phyloP scores from a whole-genome alignment of 2,113 vertebrate species.

The Upupa epops region DNA sequence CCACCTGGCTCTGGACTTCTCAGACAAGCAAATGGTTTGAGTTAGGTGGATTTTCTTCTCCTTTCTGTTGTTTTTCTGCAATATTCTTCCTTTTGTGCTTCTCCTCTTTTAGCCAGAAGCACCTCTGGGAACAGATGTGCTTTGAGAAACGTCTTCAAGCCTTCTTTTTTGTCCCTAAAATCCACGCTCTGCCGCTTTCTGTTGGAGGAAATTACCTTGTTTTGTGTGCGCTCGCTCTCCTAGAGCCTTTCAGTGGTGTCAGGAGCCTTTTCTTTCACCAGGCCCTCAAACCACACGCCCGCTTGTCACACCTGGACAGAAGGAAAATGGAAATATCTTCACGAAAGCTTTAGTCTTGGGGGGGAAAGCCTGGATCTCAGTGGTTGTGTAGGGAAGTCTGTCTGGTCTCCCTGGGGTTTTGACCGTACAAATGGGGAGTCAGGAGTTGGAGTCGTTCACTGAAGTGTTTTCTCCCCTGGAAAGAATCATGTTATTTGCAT shows the following conservation, averaged over 20 bases:
- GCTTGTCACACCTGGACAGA: background rate
- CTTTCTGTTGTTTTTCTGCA: background rate
- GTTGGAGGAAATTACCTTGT: background rate
- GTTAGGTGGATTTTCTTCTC: slow-evolving; percentile 44
- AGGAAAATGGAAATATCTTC: background rate
- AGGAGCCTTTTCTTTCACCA: background rate
- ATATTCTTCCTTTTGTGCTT: slow-evolving; percentile 29
- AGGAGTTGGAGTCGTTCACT: background rate
- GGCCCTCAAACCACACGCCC: background rate
- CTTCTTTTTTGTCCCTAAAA: background rate
- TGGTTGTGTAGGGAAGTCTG: slow-evolving; percentile 2
- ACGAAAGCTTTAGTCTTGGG: too few species aligned
- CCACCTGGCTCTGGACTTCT: slow-evolving; percentile 65
- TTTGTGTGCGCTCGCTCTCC: background rate
- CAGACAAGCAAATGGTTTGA: slow-evolving; percentile 31
- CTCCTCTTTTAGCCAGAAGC: background rate
- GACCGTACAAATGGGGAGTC: slow-evolving; percentile 15
- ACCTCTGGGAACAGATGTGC: background rate
- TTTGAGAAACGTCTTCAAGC: background rate
- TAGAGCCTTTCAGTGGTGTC: background rate
- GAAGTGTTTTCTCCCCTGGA: slow-evolving; percentile 47
- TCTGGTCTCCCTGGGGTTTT: slow-evolving; percentile 33
- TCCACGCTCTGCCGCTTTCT: background rate
- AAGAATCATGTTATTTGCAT: too few species aligned
- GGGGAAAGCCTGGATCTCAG: too few species aligned